Evolutionary conservation across 2,888 invertebrate genomes (phyloP).

Genomic region (Zele albiditarsus): DNA sequence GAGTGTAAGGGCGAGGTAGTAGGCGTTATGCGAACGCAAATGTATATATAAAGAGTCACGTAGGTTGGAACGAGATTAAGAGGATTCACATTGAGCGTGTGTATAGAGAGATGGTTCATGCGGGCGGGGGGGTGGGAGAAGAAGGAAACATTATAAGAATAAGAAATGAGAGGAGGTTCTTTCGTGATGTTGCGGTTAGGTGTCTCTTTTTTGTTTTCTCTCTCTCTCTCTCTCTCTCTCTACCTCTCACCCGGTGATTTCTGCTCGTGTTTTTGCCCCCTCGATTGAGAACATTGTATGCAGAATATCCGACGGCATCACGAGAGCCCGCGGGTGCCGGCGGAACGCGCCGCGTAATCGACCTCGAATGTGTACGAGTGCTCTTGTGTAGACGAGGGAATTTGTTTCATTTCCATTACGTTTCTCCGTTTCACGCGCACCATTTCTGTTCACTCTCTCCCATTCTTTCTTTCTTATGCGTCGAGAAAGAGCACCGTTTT

Average conservation of each 20-base stretch:
- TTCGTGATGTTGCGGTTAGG: constrained; percentile 1
- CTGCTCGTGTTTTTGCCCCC: background rate
- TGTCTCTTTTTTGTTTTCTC: background rate
- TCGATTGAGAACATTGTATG: constrained; percentile 40
- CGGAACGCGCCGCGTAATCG: constrained; percentile 29
- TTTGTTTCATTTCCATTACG: constrained; percentile 23
- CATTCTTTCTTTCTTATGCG: constrained; percentile 17
- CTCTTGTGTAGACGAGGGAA: constrained; percentile 19
- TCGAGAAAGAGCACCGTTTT: background rate
- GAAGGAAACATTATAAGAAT: background rate
- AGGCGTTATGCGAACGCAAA: constrained; percentile 40
- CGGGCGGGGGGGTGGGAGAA: background rate
- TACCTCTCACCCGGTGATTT: background rate
- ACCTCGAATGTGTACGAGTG: constrained; percentile 17
- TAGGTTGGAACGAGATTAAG: constrained; percentile 44
- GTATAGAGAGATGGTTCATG: background rate
- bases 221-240: background rate
- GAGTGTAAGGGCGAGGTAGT: constrained; percentile 16
- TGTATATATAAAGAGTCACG: constrained; percentile 38
- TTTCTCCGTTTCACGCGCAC: background rate
- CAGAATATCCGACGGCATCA: constrained; percentile 39
- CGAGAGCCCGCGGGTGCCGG: constrained; percentile 27
- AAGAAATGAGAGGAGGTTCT: constrained; percentile 5
- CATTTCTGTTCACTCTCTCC: constrained; percentile 24
- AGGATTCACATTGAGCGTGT: constrained; percentile 29